These are phyloP conservation scores for Erebia palarica DNA, from an alignment of 2,888 invertebrate genomes.

Conservation along the genomic window DNA sequence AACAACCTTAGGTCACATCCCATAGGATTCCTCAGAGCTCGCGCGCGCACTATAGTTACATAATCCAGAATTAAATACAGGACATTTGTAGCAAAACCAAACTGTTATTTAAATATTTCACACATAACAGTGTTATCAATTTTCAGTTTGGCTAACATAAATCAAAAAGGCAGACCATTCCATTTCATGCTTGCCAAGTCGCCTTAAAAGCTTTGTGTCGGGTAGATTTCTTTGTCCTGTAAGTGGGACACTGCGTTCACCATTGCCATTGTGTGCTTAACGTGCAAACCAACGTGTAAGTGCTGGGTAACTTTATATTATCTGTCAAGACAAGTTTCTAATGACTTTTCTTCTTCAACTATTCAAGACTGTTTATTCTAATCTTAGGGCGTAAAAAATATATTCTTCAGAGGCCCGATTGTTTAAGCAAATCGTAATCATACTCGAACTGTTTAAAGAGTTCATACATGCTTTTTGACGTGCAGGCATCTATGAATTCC, in stretches of 20 bases:
- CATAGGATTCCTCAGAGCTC: too few relatives aligned
- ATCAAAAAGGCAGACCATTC: conserved; percentile 30
- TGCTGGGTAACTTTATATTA: conserved; percentile 4
- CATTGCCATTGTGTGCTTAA: conserved; percentile 21
- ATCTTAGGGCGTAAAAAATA: too few relatives aligned
- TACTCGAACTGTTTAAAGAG: too few relatives aligned
- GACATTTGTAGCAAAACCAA: neutral
- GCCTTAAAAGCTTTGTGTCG: conserved; percentile 35
- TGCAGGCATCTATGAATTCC: too few relatives aligned
- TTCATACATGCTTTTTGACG: too few relatives aligned
- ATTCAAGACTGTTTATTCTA: neutral
- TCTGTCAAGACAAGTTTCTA: neutral
- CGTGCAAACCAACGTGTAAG: conserved; percentile 16
- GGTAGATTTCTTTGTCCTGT: conserved; percentile 32
- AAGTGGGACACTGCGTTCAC: conserved; percentile 27
- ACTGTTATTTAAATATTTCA: conserved; percentile 8
- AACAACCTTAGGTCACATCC: too few relatives aligned
- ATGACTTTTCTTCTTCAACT: neutral
- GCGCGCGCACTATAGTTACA: too few relatives aligned
- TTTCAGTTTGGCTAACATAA: conserved; percentile 21
- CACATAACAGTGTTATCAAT: conserved; percentile 13
- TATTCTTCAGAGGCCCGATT: too few relatives aligned
- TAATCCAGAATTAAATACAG: too few relatives aligned
- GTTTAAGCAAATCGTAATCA: too few relatives aligned
- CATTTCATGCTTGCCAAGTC: conserved; percentile 31